A percentile compares a stretch with the other conserved stretches of the same genome.
These are phyloP conservation scores for Bhutanitis thaidina DNA, from an alignment of 2,888 invertebrate species.

Conservation along the genomic window DNA sequence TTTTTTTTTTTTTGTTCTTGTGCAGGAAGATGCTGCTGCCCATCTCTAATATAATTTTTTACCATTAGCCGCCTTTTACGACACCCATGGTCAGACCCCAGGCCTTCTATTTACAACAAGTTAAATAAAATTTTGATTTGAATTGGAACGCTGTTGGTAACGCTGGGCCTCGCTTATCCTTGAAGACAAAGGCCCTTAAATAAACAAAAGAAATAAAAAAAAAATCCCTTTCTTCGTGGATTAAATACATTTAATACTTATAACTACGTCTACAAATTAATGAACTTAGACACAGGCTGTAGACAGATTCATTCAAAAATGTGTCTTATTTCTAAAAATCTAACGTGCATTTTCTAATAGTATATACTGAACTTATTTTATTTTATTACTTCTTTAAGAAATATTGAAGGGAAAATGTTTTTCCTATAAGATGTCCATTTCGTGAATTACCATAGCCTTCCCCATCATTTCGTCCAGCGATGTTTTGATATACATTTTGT, in stretches of 20 bases:
- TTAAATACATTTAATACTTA: background rate
- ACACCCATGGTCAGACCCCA: no score
- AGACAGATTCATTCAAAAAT: background rate
- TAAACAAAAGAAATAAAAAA: no score
- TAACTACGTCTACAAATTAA: background rate
- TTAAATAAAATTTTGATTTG: no score
- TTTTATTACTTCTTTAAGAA: background rate
- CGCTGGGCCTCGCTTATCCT: no score
- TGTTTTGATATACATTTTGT: constrained; percentile 1
- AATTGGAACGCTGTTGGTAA: no score
- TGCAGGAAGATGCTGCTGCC: no score
- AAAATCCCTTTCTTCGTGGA: no score
- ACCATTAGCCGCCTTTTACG: no score
- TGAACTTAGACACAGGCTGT: background rate
- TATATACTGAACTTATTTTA: background rate
- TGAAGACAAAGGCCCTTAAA: no score
- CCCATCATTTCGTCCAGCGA: background rate
- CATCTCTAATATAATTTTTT: no score
- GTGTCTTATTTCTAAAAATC: background rate
- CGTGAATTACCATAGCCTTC: constrained; percentile 4
- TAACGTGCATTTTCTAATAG: background rate
- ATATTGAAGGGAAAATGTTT: constrained; percentile 6
- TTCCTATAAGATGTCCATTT: constrained; percentile 4
- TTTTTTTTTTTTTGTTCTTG: no score
- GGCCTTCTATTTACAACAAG: no score